Conservation (phyloP, 1,140 invertebrate species). For the Drosophila truncata region DNA sequence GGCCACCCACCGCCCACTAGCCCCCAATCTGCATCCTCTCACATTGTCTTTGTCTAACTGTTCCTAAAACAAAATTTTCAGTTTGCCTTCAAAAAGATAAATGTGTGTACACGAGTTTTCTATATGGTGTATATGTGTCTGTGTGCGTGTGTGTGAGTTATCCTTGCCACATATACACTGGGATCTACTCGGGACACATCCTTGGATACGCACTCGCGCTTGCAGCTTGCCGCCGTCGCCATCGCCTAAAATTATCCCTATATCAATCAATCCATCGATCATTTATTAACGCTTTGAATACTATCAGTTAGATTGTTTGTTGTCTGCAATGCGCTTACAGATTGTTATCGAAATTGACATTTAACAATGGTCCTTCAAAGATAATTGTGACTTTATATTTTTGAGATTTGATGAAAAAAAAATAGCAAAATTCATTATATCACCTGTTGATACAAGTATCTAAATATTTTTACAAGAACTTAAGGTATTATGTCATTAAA, state of each 20-base stretch:
- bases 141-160: slow-evolving; percentile 21
- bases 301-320: slow-evolving; percentile 5
- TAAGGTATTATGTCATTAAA: not conserved
- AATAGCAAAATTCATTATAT: not conserved
- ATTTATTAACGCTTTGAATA: slow-evolving; percentile 20
- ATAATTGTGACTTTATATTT: not conserved
- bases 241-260: not conserved
- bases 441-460: not conserved
- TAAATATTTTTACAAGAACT: not conserved
- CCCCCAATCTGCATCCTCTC: slow-evolving; percentile 35
- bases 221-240: slow-evolving; percentile 23
- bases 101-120: slow-evolving; percentile 44
- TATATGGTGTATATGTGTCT: not conserved
- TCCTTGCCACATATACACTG: slow-evolving; percentile 25
- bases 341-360: slow-evolving; percentile 13
- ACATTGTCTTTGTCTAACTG: slow-evolving; percentile 68
- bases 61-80: slow-evolving; percentile 78
- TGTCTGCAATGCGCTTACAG: slow-evolving; percentile 13
- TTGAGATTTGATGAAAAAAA: not conserved
- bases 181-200: slow-evolving; percentile 25
- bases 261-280: slow-evolving; percentile 31
- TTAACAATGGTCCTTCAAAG: slow-evolving; percentile 2
- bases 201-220: slow-evolving; percentile 7
- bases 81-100: slow-evolving; percentile 61
- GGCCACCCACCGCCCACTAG: slow-evolving; percentile 17